A percentile compares a stretch with the other conserved stretches of the same genome.
These are phyloP conservation scores for Tipula confusa DNA, from an alignment of 2,888 invertebrate species.

Conservation along the genomic window DNA sequence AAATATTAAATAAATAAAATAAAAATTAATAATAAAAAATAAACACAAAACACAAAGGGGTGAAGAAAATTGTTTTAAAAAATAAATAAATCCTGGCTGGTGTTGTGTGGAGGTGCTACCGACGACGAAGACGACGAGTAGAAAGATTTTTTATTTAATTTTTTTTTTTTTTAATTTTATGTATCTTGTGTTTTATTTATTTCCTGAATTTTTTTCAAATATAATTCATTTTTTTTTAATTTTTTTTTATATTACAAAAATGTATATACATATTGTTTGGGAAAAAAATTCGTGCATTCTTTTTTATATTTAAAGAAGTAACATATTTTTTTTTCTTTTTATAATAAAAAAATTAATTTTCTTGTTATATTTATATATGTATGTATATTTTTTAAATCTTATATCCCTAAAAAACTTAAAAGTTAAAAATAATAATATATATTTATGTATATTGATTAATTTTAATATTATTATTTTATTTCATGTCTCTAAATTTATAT, in stretches of 20 bases:
- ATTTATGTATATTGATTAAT: not conserved
- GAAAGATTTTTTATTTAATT: not conserved
- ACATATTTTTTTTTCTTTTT: not conserved
- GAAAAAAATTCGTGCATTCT: not conserved
- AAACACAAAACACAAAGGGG: not conserved
- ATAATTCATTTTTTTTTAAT: not conserved
- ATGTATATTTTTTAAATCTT: not conserved
- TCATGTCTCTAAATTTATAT: not conserved
- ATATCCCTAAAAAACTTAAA: not conserved
- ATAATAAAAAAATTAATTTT: conserved; percentile 9
- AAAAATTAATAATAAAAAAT: conserved; percentile 12
- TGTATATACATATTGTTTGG: conserved; percentile 16
- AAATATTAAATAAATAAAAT: conserved; percentile 21
- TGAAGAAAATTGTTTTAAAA: not conserved
- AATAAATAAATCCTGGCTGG: not conserved
- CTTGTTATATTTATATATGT: not conserved
- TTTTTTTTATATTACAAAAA: not conserved
- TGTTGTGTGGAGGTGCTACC: conserved; percentile 28
- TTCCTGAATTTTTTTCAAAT: conserved; percentile 29
- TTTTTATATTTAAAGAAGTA: not conserved
- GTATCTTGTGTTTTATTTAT: conserved; percentile 29
- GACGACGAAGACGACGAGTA: not conserved
- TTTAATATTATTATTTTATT: not conserved
- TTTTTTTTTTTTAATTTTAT: conserved; percentile 15
- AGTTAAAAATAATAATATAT: not conserved